phyloP scores from a whole-genome alignment of 2,888 invertebrate genomes.

The Ashinkailepas kermadecensis region DNA sequence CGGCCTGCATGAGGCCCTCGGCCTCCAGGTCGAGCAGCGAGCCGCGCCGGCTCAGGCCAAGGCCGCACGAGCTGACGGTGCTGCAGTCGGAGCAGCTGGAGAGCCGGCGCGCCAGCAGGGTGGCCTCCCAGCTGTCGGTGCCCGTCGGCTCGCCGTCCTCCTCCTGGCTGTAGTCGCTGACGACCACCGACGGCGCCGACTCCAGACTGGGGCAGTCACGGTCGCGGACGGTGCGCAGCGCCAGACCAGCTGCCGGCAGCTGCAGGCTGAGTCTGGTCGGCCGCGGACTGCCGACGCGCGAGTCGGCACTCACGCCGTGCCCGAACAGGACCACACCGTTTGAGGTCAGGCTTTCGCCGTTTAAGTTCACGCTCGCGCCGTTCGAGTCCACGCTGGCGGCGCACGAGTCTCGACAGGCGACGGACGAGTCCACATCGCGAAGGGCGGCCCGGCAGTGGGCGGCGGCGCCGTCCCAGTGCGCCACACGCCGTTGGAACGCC shows the following conservation, averaged over 20 bases:
- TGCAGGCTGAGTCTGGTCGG: not conserved
- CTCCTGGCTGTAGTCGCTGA: conserved; percentile 59
- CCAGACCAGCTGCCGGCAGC: not conserved
- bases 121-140: not conserved
- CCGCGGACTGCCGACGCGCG: not conserved
- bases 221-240: not conserved
- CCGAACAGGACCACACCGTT: not conserved
- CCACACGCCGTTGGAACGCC: not conserved
- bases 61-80: conserved; percentile 30
- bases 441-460: not conserved
- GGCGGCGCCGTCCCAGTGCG: not conserved
- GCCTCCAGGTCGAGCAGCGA: conserved; percentile 31
- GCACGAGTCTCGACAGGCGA: no score
- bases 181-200: conserved; percentile 60
- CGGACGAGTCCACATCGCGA: no score
- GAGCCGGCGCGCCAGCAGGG: conserved; percentile 46
- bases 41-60: conserved; percentile 39
- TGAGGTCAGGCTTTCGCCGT: not conserved
- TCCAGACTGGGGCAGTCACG: not conserved
- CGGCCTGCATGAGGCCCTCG: conserved; percentile 52
- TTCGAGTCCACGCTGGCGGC: not conserved
- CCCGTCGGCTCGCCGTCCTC: conserved; percentile 10
- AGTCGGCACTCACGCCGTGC: not conserved
- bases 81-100: conserved; percentile 66
- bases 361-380: not conserved